Evolutionary conservation across 1,140 invertebrate species (phyloP).

Genomic region (Akabosia matsudoensis): DNA sequence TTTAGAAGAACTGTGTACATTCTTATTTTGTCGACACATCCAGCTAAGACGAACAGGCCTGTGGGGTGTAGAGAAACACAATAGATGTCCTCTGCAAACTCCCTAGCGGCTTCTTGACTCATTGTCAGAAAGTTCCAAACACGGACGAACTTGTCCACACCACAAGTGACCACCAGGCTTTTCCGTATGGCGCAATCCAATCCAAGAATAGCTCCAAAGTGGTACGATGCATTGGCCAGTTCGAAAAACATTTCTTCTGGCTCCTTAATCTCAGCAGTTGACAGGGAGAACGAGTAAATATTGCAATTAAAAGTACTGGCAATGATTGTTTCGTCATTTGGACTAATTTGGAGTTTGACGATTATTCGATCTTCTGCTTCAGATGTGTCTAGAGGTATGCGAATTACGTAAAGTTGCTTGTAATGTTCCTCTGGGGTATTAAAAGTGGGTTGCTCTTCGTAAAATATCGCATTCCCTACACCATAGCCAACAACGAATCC

Average conservation of each 20-base stretch:
- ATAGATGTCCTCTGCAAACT: conserved; percentile 76
- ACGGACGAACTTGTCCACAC: conserved; percentile 72
- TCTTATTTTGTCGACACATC: conserved; percentile 84
- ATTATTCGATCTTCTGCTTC: conserved; percentile 47
- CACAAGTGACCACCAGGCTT: conserved; percentile 79
- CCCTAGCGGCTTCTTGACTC: conserved; percentile 71
- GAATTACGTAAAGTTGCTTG: conserved; percentile 37
- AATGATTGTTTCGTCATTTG: conserved; percentile 54
- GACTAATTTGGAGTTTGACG: conserved; percentile 52
- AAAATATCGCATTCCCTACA: conserved; percentile 61
- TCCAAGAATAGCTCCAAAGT: conserved; percentile 72
- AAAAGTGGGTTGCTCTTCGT: conserved; percentile 60
- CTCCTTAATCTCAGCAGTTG: conserved; percentile 53
- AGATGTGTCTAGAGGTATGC: conserved; percentile 33
- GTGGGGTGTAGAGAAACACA: conserved; percentile 76
- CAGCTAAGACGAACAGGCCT: conserved; percentile 76
- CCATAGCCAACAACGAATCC: conserved; percentile 60
- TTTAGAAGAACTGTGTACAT: conserved; percentile 82
- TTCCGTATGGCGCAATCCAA: conserved; percentile 83
- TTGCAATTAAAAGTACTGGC: conserved; percentile 53
- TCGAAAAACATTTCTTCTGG: conserved; percentile 52
- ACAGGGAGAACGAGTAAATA: conserved; percentile 53
- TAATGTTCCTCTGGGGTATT: conserved; percentile 47
- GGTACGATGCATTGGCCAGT: conserved; percentile 67
- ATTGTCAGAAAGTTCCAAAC: conserved; percentile 86